Evolutionary conservation across 2,113 vertebrate genomes (phyloP), one percentile per base, ranked within the genome.

Genomic region (Panthera uncia): DNA sequence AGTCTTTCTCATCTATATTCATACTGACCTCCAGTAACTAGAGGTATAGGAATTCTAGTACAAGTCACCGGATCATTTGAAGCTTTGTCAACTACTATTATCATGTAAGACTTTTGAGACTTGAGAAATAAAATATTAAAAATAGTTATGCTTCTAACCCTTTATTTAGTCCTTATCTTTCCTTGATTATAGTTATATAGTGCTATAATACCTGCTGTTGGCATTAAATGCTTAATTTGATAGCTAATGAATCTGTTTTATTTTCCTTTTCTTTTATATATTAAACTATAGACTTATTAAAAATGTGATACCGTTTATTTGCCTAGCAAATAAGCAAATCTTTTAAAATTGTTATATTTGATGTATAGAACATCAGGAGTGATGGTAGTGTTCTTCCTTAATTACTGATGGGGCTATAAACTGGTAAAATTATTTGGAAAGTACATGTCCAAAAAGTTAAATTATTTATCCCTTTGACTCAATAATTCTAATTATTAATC

Each of bases 341-440:
- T 88, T 82, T 92, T 74, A 29, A 81, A 73, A 81, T n/a, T 65
- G 14, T 95, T 92, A 27, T 38, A 52, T 52, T 95, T 23, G 41
- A 3, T 66, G 12, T 80, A 38, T 38, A 38, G 36, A 38, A 38
- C 36, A 38, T 38, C 27, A 74, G 2, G 33, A 57, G 33, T n/a
- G 1, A 27, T 81, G 5, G 25, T 80, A 92, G 29, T 66, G 18
- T 81, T 92, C n/a, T 88, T 92, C 33, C 27, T 15, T n/a, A 73
- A 65, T 92, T 82, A 55, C 55, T 74, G 21, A 16, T 88, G 29
- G 7, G 29, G 55, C 81, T 82, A 55, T 25, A 88, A 92, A 45
- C 65, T 73, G 21, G 41, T 71, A 65, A 88, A 92, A 88, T 82
- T 74, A 88, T 66, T 92, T 92, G 83, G 21, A 36, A 92, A 74